Evolutionary conservation across 2,888 invertebrate genomes (phyloP), one percentile per base, ranked within the genome.

Genomic region (Marasmarcha lunaedactyla): DNA sequence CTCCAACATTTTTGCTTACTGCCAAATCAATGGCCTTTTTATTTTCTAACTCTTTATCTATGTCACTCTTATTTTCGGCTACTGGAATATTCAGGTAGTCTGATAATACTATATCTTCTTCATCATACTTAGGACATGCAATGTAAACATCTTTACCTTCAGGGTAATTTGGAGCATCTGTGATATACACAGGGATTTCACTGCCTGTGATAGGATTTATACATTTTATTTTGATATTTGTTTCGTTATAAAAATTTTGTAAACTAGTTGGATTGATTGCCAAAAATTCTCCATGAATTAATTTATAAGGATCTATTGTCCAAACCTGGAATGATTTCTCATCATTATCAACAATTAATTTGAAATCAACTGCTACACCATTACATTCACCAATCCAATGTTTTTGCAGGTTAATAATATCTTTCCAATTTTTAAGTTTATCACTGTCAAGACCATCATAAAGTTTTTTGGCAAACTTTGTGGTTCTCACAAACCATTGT

Each of bases 401-500:
- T 50, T 88, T 87, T 69, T 97, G 96, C 43, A 95, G 70, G 59
- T 92, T 91, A 37, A 89, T 90, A 33, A 96, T 89, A 65, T 95
- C 95, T 47, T 86, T 86, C 95, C 95, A 96, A 58, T 93, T 91
- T 53, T 87, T 86, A 43, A 94, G 76, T 12, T 66, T 64, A 9
- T 89, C 85, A 74, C 89, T 88, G 39, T 87, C 76, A 13, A 95
- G 76, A 7, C 93, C 93, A 33, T 92, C 88, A 50, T 87, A 79
- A 40, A 90, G 76, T 50, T 84, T 83, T 81, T 92, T 87, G 1
- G 94, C 91, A 77, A 88, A 94, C 45, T 86, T 86, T 35, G 97
- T 97, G 0, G 97, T 96, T 70, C 88, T 90, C 25, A 99, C 87
- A 70, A 95, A 98, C 99, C 99, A 99, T 63, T 99, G 99, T 26